Conservation (phyloP, 2,888 invertebrate species). For the Eupithecia dodoneata region DNA sequence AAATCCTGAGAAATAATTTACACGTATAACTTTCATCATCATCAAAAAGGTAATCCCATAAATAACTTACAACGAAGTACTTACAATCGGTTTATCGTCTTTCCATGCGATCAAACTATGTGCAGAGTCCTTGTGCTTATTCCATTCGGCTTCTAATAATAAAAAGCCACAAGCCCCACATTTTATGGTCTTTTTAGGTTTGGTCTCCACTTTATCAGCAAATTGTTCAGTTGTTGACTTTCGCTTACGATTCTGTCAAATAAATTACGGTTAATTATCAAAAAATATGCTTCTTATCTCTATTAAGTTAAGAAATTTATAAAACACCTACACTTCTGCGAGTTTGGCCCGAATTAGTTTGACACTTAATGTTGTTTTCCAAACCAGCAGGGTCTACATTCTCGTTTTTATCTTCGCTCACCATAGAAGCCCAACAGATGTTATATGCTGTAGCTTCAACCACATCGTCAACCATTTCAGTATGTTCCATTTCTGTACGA, state of each 20-base stretch:
- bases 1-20: slow-evolving; percentile 51
- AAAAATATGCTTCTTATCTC: background rate
- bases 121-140: slow-evolving; percentile 51
- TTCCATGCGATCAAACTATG: slow-evolving; percentile 61
- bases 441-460: slow-evolving; percentile 13
- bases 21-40: background rate
- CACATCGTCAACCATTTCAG: slow-evolving; percentile 10
- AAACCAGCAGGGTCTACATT: slow-evolving; percentile 6
- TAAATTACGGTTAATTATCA: slow-evolving; percentile 2
- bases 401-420: slow-evolving; percentile 12
- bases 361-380: slow-evolving; percentile 4
- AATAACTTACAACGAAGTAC: slow-evolving; percentile 37
- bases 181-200: slow-evolving; percentile 47
- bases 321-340: slow-evolving; percentile 32
- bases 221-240: slow-evolving; percentile 20
- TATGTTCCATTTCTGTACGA: slow-evolving; percentile 19
- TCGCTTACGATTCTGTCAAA: slow-evolving; percentile 34
- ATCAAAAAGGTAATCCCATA: background rate
- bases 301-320: background rate
- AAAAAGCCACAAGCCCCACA: slow-evolving; percentile 57
- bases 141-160: slow-evolving; percentile 54
- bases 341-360: slow-evolving; percentile 20
- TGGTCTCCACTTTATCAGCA: background rate
- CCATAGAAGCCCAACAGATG: slow-evolving; percentile 29
- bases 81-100: slow-evolving; percentile 54